Percentiles rank a stretch among this genome's conserved stretches.
Evolutionary conservation across 2,797 vertebrate genomes (phyloP).

Genomic region (Clarias fuscus): DNA sequence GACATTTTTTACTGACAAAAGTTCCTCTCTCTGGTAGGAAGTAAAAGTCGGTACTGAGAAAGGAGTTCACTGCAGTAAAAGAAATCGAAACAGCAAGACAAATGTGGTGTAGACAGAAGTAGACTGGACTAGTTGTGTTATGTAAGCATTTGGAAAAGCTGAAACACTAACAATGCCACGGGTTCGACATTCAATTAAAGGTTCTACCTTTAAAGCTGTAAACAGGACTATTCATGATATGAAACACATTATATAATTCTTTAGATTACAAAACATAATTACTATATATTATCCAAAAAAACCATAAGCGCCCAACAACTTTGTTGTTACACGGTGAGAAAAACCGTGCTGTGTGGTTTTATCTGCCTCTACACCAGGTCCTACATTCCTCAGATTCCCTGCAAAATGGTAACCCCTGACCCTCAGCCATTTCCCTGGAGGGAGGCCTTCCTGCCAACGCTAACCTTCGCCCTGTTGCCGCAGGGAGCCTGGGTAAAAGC

Average conservation of each 20-base stretch:
- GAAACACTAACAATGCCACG: background rate
- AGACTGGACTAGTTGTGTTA: too few species aligned
- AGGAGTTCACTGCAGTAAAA: background rate
- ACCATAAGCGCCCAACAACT: background rate
- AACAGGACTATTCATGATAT: background rate
- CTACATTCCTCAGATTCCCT: constrained; percentile 56
- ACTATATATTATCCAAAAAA: background rate
- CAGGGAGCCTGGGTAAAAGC: constrained; percentile 17
- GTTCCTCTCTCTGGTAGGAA: background rate
- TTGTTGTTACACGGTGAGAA: background rate
- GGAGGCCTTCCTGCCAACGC: constrained; percentile 44
- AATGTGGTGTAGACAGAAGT: background rate
- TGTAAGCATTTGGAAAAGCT: background rate
- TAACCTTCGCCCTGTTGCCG: constrained; percentile 52
- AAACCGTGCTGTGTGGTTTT: background rate
- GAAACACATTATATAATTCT: background rate
- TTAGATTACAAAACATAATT: too few species aligned
- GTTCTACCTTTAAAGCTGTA: background rate
- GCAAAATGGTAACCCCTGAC: constrained; percentile 50
- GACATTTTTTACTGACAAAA: background rate
- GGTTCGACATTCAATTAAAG: background rate
- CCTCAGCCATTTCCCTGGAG: constrained; percentile 31
- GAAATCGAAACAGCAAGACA: background rate
- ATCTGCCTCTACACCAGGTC: constrained; percentile 22
- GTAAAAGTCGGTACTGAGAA: background rate